Evolutionary conservation across 2,113 vertebrate genomes (phyloP).

Genomic region (Tiliqua scincoides): DNA sequence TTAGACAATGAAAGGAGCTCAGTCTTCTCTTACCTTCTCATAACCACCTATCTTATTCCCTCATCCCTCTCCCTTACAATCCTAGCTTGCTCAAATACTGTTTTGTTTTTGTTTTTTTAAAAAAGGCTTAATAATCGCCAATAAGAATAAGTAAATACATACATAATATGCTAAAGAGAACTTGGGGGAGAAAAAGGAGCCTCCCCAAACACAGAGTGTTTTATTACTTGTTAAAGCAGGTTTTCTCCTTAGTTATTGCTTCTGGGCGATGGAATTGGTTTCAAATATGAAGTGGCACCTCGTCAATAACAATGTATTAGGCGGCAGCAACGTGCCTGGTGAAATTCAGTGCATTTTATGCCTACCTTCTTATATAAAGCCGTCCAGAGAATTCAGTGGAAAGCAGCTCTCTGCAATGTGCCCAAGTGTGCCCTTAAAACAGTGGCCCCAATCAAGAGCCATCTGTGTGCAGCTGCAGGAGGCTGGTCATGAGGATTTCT

Average conservation of each 20-base stretch:
- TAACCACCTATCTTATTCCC: not conserved
- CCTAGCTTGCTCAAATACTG: not conserved
- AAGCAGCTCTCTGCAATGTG: not conserved
- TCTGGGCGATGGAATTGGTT: not conserved
- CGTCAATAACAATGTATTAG: slow-evolving; percentile 5
- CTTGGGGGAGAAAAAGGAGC: not conserved
- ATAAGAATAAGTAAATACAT: not conserved
- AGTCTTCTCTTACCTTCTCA: not conserved
- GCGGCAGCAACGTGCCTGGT: not conserved
- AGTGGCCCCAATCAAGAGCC: not conserved
- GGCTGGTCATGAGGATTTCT: not conserved
- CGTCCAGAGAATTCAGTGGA: not conserved
- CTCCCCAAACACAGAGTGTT: not conserved
- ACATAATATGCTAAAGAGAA: not conserved
- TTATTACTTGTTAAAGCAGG: not conserved
- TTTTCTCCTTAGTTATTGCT: not conserved
- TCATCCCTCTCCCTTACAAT: not conserved
- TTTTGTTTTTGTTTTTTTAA: no score
- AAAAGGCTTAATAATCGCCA: not conserved
- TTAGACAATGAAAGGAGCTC: not conserved
- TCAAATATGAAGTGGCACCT: slow-evolving; percentile 20
- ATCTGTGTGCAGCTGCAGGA: not conserved
- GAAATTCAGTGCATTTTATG: not conserved
- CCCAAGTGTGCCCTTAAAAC: not conserved
- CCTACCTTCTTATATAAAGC: not conserved